Evolutionary conservation across 2,113 vertebrate species (phyloP), one percentile per base, ranked within the genome.

Genomic region (Solea solea): DNA sequence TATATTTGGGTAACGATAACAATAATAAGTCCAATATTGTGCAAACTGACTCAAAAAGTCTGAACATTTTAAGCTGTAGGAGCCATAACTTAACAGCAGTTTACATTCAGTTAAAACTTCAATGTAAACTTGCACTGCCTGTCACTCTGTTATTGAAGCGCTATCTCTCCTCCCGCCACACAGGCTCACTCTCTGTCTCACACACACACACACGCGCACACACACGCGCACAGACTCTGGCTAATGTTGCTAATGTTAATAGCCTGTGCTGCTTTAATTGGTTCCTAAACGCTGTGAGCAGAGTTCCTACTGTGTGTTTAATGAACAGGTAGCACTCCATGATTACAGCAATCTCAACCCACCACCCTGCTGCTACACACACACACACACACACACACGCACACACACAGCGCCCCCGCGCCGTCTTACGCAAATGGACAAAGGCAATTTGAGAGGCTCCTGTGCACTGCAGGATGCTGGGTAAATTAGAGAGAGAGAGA

Each of bases 261-360:
- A 96, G 96, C 95, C 93, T 94, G 95, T 89, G 94, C 95, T 94
- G 95, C 95, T 97, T 93, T 98, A 99, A 99, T 98, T 98, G 97
- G 96, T 94, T 95, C 93, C 95, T 97, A 97, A 98, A 91, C 52
- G 88, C 95, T 95, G 96, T 95, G 94, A 97, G 95, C 95, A 95
- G 96, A 92, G 94, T 95, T 95, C 95, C 95, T 92, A 95, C 97
- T 97, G 97, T 95, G 97, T 95, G 95, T 95, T 97, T 97, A 98
- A 99, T 98, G 97, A 99, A 96, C 95, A 97, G 97, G 97, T 98
- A 97, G 95, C 96, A 94, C 96, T 96, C 74, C 83, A 95, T 99
- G 98, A 98, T 99, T 98, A 97, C 95, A 96, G 97, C 96, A 98
- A 99, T 99, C 97, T 97, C 88, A 89, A 81, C 78, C 84, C 95